Conservation (phyloP, 2,797 vertebrate genomes). For the Manis crassicaudata region DNA sequence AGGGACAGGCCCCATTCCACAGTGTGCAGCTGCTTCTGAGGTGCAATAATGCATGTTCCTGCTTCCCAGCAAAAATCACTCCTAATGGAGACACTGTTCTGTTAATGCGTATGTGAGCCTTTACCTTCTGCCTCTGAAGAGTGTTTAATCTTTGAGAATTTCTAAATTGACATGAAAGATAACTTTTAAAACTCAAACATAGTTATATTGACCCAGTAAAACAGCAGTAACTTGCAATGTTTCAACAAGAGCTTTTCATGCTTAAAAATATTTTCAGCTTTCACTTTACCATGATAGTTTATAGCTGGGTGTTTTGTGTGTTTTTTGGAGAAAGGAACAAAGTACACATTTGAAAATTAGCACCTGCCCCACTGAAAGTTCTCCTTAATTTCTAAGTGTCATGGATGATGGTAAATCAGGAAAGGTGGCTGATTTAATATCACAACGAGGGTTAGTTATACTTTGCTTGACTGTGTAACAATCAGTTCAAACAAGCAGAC, state of each 20-base stretch:
- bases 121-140: background rate
- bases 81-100: background rate
- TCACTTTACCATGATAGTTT: background rate
- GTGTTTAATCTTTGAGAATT: background rate
- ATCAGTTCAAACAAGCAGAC: background rate
- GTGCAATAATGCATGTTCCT: background rate
- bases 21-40: background rate
- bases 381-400: background rate
- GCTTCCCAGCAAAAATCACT: background rate
- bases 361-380: background rate
- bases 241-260: background rate
- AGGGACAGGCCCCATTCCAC: too few relatives aligned
- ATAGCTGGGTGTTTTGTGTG: background rate
- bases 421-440: background rate
- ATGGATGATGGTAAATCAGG: background rate
- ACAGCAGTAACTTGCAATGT: background rate
- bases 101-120: background rate
- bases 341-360: slow-evolving; percentile 3
- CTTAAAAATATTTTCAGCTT: background rate
- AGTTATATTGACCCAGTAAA: background rate
- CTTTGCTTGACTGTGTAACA: background rate
- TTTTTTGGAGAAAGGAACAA: slow-evolving; percentile 2
- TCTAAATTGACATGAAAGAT: background rate
- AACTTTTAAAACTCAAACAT: slow-evolving; percentile 2
- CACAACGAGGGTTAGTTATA: background rate